Conservation (phyloP, 1,140 invertebrate genomes). For the Ericerus pela region DNA sequence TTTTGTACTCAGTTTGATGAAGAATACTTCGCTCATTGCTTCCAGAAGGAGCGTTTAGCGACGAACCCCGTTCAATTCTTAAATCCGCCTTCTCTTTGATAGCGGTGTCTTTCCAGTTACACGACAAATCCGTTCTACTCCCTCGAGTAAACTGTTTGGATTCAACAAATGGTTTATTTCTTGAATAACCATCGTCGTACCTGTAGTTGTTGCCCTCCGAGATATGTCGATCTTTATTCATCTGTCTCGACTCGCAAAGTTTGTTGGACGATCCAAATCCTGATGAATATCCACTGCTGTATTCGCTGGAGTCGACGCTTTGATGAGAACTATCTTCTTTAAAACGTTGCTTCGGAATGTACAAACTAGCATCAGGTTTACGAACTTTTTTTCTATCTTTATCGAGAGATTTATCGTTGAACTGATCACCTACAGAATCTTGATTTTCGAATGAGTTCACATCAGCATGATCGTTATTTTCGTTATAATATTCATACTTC, state of each 20-base stretch:
- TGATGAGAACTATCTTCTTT: constrained; percentile 26
- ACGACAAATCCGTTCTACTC: not conserved
- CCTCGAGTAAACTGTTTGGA: not conserved
- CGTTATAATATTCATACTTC: not conserved
- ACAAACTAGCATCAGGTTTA: constrained; percentile 16
- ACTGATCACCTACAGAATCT: constrained; percentile 32
- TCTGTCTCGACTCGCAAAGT: too few species aligned
- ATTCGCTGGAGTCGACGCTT: too few species aligned
- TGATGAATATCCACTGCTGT: too few species aligned
- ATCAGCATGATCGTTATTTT: not conserved
- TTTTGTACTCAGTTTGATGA: not conserved
- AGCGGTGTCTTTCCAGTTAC: not conserved
- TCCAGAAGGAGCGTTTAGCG: not conserved
- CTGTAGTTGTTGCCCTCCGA: too few species aligned
- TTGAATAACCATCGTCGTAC: too few species aligned
- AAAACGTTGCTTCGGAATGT: constrained; percentile 18
- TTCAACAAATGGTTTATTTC: constrained; percentile 19
- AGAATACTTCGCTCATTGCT: not conserved
- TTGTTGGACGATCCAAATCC: too few species aligned
- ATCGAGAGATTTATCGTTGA: constrained; percentile 19
- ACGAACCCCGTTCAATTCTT: not conserved
- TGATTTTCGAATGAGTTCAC: not conserved
- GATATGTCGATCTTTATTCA: too few species aligned
- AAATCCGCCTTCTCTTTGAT: not conserved
- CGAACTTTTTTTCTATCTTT: constrained; percentile 14